phyloP scores from a whole-genome alignment of 2,888 invertebrate species.

The Phengaris alcon region DNA sequence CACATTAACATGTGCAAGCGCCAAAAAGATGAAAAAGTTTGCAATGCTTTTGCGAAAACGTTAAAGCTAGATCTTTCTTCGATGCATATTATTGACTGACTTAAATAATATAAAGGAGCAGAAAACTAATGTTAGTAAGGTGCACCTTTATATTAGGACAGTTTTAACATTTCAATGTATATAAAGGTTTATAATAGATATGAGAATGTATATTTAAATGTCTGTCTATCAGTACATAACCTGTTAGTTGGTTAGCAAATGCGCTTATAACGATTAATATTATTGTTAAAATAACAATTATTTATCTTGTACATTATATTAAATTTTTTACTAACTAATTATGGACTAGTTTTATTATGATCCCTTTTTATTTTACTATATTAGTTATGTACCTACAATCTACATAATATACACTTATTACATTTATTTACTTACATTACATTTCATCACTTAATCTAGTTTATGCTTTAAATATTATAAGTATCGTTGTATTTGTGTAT shows the following conservation, averaged over 20 bases:
- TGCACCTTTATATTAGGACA: not conserved
- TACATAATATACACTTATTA: not conserved
- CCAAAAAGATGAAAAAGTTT: not conserved
- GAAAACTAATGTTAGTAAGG: not conserved
- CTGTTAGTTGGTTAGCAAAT: constrained; percentile 5
- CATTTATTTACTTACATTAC: too few species aligned
- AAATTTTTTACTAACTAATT: not conserved
- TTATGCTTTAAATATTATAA: not conserved
- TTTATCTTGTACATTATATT: not conserved
- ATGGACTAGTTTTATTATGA: not conserved
- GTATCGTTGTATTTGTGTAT: constrained; percentile 1
- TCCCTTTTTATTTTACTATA: not conserved
- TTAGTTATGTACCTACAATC: not conserved
- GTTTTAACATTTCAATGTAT: not conserved
- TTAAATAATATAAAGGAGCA: not conserved
- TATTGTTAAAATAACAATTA: constrained; percentile 3
- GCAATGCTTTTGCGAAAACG: not conserved
- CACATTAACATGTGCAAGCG: not conserved
- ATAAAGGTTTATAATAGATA: constrained; percentile 18
- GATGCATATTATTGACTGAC: constrained; percentile 1
- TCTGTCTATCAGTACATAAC: not conserved
- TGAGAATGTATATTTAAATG: constrained; percentile 10
- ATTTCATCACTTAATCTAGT: too few species aligned
- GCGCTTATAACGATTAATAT: constrained; percentile 10
- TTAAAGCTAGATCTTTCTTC: not conserved